Evolutionary conservation across 2,113 vertebrate species (phyloP), one percentile per base, ranked within the genome.

Genomic region (Condylura cristata): DNA sequence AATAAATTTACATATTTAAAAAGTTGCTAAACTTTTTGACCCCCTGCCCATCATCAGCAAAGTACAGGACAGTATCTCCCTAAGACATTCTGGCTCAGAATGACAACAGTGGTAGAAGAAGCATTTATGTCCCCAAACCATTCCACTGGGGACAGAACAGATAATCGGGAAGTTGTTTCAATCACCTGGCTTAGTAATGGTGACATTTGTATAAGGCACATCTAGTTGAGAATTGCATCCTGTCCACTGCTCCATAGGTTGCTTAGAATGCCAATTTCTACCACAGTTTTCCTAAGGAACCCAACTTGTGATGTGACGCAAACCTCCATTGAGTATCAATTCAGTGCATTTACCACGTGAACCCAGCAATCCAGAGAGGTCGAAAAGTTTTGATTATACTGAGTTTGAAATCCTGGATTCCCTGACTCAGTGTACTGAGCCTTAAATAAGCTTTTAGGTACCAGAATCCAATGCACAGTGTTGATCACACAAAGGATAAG

Each of bases 101-200:
- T 22, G 98, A 97, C 0, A 97, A 97, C 0, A 85, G 96, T 22
- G 56, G 80, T 44, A 34, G 37, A 26, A 95, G 97, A 8, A 97
- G 98, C 5, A 98, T 97, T 97, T 98, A 98, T 92, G 95, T 97
- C 60, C 97, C 98, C 5, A 99, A 99, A 96, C 98, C 98, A 22
- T 98, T 98, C 51, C 99, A 98, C 96, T 99, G 99, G 99, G 99
- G 98, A 99, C 48, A 99, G 99, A 97, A 99, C 98, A 0, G 99
- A 99, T 0, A 98, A 99, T 95, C 94, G 99, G 97, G 99, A 99
- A n/a, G 98, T 99, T 94, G 98, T 99, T 76, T 99, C 98, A 1
- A 98, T 98, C 53, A 98, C 98, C 2, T 99, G 99, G 99, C 98
- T 99, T 96, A 98, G 98, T 41, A 97, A 97, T 7, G 98, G 99